Conservation (phyloP, 2,113 vertebrate species). For the Copsychus sechellarum region DNA sequence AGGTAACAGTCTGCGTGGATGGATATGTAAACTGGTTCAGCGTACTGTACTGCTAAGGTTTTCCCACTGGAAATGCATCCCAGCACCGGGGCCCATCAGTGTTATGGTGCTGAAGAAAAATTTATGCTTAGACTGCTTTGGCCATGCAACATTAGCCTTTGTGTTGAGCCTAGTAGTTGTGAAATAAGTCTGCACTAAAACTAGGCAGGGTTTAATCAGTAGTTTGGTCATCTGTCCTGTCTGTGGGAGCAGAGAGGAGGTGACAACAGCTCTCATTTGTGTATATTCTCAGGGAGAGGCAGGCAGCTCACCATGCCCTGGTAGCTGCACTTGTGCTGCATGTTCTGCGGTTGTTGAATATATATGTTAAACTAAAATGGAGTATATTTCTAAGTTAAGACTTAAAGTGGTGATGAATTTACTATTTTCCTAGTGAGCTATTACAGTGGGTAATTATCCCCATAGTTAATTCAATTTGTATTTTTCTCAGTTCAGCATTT, state of each 20-base stretch:
- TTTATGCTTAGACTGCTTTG: not conserved
- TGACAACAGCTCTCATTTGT: not conserved
- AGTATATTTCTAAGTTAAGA: not conserved
- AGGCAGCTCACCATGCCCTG: not conserved
- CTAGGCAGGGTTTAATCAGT: not conserved
- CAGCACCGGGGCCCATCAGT: not conserved
- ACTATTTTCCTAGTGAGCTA: not conserved
- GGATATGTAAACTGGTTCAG: not conserved
- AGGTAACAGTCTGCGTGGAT: not conserved
- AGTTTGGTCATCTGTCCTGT: accelerated
- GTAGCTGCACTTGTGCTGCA: not conserved
- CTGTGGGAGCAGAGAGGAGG: not conserved
- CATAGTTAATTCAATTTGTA: not conserved
- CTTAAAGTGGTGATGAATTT: not conserved
- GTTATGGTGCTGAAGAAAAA: not conserved
- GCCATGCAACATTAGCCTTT: not conserved
- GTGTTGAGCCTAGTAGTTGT: not conserved
- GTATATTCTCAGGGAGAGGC: not conserved
- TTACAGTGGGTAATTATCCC: not conserved
- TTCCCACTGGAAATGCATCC: not conserved
- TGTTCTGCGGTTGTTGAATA: not conserved
- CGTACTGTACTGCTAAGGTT: not conserved
- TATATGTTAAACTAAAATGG: not conserved
- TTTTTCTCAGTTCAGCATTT: not conserved
- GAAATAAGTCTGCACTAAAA: not conserved